phyloP scores from a whole-genome alignment of 2,113 vertebrate genomes.

The Etheostoma spectabile region DNA sequence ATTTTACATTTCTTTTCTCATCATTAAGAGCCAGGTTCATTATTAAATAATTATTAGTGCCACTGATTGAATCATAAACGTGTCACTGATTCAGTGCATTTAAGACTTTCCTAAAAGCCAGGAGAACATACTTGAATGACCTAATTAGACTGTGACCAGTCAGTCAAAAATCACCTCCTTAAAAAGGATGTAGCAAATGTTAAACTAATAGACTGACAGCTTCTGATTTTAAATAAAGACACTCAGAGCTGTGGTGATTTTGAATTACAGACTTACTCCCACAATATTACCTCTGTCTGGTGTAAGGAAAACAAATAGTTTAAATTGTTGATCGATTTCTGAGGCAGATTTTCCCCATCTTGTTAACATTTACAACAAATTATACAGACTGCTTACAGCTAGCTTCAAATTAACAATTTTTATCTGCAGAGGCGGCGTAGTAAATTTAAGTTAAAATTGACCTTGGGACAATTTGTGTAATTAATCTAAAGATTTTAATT shows the following conservation, averaged over 20 bases:
- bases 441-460: conserved; percentile 28
- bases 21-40: conserved; percentile 7
- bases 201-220: conserved; percentile 25
- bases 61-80: conserved; percentile 38
- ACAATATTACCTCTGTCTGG: background rate
- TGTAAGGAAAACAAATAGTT: conserved; percentile 7
- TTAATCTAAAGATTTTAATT: conserved; percentile 51
- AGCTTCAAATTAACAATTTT: conserved; percentile 12
- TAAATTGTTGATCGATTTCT: conserved; percentile 30
- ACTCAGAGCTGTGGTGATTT: conserved; percentile 11
- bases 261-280: conserved; percentile 12
- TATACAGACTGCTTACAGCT: conserved; percentile 3
- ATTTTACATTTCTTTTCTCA: conserved; percentile 43
- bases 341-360: background rate
- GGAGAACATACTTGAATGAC: background rate
- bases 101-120: conserved; percentile 5
- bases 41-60: conserved; percentile 45
- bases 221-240: conserved; percentile 42
- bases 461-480: conserved; percentile 27
- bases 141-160: conserved; percentile 10
- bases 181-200: conserved; percentile 20
- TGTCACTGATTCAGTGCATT: conserved; percentile 26
- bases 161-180: conserved; percentile 7
- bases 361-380: background rate
- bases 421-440: background rate